A percentile compares a stretch with the other conserved stretches of the same genome.
phyloP scores from a whole-genome alignment of 2,113 vertebrate species.

The Rhynchomys soricoides region DNA sequence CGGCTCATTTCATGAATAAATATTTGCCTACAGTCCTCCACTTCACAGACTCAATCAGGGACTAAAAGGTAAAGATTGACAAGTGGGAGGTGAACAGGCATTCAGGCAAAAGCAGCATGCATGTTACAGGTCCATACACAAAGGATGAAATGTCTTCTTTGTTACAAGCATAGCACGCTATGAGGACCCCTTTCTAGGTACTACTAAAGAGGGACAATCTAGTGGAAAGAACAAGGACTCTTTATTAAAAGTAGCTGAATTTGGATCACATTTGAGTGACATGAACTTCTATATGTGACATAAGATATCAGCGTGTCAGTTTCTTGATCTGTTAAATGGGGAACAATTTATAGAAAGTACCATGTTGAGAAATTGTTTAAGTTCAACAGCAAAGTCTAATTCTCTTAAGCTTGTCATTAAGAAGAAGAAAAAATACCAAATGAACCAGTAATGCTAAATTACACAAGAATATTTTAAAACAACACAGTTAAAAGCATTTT shows the following conservation, averaged over 20 bases:
- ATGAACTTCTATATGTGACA: not conserved
- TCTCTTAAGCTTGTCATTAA: not conserved
- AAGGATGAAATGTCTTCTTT: conserved; percentile 49
- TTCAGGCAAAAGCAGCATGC: conserved; percentile 63
- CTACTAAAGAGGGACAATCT: not conserved
- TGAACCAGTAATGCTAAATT: not conserved
- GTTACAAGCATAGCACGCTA: conserved; percentile 27
- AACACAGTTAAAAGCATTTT: not conserved
- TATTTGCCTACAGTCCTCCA: conserved; percentile 72
- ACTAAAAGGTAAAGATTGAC: conserved; percentile 78
- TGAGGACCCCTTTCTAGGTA: conserved; percentile 56
- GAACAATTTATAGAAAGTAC: not conserved
- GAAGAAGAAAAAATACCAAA: not conserved
- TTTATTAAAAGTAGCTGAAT: conserved; percentile 56
- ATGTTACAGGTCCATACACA: conserved; percentile 21
- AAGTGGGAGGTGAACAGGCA: conserved; percentile 63
- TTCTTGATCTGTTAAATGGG: conserved; percentile 45
- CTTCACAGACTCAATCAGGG: conserved; percentile 72
- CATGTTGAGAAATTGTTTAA: not conserved
- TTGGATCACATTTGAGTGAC: not conserved
- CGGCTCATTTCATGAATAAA: conserved; percentile 80
- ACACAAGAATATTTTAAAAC: not conserved
- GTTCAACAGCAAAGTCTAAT: not conserved
- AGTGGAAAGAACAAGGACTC: not conserved
- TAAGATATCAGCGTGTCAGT: not conserved